Base-by-base conservation (phyloP, 2,113 vertebrate species). In the Myotis brandtii region DNA sequence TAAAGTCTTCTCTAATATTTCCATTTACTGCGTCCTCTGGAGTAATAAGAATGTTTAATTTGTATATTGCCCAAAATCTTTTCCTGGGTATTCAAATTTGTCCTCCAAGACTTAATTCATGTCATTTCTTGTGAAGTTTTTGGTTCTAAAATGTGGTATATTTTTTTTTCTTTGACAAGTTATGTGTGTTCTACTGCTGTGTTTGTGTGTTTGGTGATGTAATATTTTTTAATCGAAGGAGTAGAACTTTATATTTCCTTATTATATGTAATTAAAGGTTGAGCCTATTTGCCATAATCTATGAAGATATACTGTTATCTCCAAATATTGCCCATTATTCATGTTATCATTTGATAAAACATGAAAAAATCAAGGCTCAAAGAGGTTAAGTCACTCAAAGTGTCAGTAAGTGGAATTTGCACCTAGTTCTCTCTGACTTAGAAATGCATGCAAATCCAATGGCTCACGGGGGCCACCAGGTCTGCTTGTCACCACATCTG, bases 31-130 rank as follows among this genome's bases (percentile, higher is more conserved):
- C 86, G 27, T 9, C 16, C 21, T 85, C n/a, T 62, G 9, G 25
- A 52, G 9, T 72, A 93, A 92, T 77, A 76, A 70, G 20, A 62
- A 64, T 11, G 9, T 52, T 73, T 85, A 69, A 81, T 40, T 9
- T 84, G 3, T 69, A 30, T 62, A 34, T 66, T 89, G n/a, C 30
- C 56, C 77, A 69, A 93, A 54, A 32, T 66, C 12, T 69, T 76
- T 94, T 89, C 16, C 34, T 93, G 25, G 46, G 32, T 85, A 88
- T 40, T 94, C 25, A 96, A 23, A 93, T 77, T 89, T 91, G 52
- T 56, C 80, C 23, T 30, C 40, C 32, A 67, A 73, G 10, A 79
- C 23, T 89, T 91, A 77, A 82, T 83, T 73, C 13, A 69, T 62
- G 2, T 59, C 3, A 87, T 54, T 93, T 97, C 34, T 91, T 77